Conservation (phyloP, 2,797 vertebrate genomes). For the Eutrigla gurnardus region DNA sequence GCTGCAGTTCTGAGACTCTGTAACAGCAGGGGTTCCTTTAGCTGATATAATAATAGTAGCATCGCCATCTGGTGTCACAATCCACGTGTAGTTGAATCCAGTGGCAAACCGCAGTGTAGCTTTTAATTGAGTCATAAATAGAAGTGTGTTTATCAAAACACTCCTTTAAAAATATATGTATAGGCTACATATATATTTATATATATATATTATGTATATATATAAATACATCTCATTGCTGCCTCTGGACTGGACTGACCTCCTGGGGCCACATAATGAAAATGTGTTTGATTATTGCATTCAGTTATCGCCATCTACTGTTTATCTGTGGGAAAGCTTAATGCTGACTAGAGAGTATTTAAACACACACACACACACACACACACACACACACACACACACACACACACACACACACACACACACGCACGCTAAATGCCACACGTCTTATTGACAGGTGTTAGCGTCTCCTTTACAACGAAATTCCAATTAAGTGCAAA, state of each 20-base stretch:
- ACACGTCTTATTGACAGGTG: slow-evolving; percentile 50
- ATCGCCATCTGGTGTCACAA: slow-evolving; percentile 67
- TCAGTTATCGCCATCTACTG: slow-evolving; percentile 79
- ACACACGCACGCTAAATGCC: slow-evolving; percentile 21
- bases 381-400: slow-evolving; percentile 14
- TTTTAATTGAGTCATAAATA: slow-evolving; percentile 13
- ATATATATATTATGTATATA: no score
- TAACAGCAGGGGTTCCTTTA: slow-evolving; percentile 29
- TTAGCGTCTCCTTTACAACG: slow-evolving; percentile 36
- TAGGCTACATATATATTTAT: no score
- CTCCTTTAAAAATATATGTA: no score
- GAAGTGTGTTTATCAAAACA: background rate
- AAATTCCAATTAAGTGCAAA: slow-evolving; percentile 43
- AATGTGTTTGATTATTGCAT: slow-evolving; percentile 32
- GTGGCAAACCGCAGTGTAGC: background rate
- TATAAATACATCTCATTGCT: background rate
- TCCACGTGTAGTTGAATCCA: slow-evolving; percentile 31
- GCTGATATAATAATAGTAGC: slow-evolving; percentile 39
- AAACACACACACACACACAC: slow-evolving; percentile 16
- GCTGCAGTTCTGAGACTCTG: slow-evolving; percentile 15
- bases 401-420: slow-evolving; percentile 18
- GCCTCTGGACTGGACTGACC: slow-evolving; percentile 10
- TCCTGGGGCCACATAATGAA: background rate
- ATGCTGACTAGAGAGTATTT: background rate
- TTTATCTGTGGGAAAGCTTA: slow-evolving; percentile 57